These are phyloP conservation scores for Drosophila eohydei DNA, from an alignment of 2,888 invertebrate genomes.

Conservation along the genomic window DNA sequence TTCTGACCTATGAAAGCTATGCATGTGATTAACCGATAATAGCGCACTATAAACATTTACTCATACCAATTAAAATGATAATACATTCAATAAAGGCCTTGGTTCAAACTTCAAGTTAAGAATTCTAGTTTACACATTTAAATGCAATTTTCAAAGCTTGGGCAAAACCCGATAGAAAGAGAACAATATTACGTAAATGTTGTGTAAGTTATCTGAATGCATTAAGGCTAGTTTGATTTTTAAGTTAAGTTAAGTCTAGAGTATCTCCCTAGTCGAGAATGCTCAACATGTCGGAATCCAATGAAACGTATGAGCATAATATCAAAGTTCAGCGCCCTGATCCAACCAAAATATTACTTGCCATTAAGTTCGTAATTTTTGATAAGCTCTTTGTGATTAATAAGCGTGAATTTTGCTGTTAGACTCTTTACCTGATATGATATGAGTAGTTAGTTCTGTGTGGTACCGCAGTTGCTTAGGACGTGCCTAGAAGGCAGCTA, in stretches of 20 bases:
- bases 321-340: constrained; percentile 57
- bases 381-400: constrained; percentile 33
- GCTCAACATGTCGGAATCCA: neutral
- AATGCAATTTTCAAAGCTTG: neutral
- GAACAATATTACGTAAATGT: neutral
- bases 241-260: neutral
- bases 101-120: neutral
- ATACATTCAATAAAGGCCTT: neutral
- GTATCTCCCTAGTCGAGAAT: neutral
- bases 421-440: constrained; percentile 11
- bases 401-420: neutral
- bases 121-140: neutral
- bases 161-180: neutral
- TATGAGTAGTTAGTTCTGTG: constrained; percentile 19
- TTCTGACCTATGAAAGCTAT: neutral
- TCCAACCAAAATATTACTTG: constrained; percentile 30
- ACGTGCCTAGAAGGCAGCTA: constrained; percentile 7
- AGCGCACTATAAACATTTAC: neutral
- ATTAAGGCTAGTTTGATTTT: neutral
- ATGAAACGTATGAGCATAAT: constrained; percentile 29
- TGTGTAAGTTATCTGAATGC: neutral
- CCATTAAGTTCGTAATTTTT: constrained; percentile 16
- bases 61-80: neutral
- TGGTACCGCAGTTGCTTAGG: constrained; percentile 3
- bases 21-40: neutral